Conservation (phyloP, 2,797 vertebrate species). For the Sarcoramphus papa region DNA sequence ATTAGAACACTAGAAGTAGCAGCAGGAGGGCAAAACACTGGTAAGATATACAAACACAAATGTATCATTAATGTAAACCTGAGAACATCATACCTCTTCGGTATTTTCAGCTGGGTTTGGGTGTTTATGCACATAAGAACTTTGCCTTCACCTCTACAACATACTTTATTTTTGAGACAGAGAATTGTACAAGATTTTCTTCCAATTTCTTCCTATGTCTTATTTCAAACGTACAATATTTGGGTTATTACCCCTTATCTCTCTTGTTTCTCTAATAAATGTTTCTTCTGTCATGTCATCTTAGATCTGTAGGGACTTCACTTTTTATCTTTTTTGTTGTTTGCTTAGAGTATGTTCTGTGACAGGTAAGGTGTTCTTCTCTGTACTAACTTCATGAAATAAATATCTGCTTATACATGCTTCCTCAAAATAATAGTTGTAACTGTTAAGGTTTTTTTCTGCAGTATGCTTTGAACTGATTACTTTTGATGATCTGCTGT, state of each 20-base stretch:
- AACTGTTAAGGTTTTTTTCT: background rate
- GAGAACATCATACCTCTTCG: background rate
- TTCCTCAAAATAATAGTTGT: background rate
- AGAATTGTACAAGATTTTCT: background rate
- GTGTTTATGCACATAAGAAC: background rate
- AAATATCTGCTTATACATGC: background rate
- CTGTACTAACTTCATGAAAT: background rate
- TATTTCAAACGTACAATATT: background rate
- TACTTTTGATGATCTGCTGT: background rate
- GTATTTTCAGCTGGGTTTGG: background rate
- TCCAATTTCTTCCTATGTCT: background rate
- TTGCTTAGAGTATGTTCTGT: background rate
- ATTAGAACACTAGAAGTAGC: background rate
- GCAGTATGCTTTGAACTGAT: background rate
- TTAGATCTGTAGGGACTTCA: background rate
- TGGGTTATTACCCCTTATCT: background rate
- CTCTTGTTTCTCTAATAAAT: background rate
- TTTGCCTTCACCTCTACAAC: background rate
- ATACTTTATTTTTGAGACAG: background rate
- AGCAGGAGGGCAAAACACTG: background rate
- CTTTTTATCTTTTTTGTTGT: background rate
- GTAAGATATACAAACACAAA: background rate
- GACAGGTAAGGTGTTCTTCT: background rate
- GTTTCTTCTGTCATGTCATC: background rate
- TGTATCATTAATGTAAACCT: background rate